Base-by-base conservation (phyloP, 2,113 vertebrate species). In the Anhinga rufa region DNA sequence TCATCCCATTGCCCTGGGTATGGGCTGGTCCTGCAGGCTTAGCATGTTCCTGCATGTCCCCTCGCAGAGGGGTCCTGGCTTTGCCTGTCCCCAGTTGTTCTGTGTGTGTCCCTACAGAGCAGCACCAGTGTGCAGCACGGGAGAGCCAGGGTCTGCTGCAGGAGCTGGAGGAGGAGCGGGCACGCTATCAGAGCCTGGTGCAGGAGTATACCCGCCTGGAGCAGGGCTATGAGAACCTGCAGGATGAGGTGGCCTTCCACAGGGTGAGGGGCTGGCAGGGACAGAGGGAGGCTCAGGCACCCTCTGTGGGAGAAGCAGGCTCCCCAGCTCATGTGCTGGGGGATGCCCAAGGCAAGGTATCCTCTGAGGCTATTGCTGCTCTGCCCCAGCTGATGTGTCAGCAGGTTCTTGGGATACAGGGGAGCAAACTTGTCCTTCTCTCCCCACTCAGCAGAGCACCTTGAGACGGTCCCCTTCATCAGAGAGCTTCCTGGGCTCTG, bases 211-310 rank as follows among this genome's bases (percentile, higher is more conserved):
- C 97, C 46, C 96, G 96, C n/a, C 96, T 98, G 95, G 98, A 98
- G 97, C 98, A 98, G 95, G 96, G 98, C 98, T 98, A 97, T 0
- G 98, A 98, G 95, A 98, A 98, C 96, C 97, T 98, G 75, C 65
- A 72, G 55, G 98, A 98, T 10, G 98, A 98, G 96, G 97, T 96
- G 94, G 91, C 97, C 65, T 97, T 98, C 64, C 90, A 97, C 14
- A 98, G 98, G 98, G 98, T 98, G 87, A 82, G 77, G 13, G 28
- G 17, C 34, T 17, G 55, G 18, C 10, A 4, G 25, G 64, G 29
- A 9, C 12, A 1, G 0, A 0, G 36, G 22, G 38, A 22, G n/a
- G 32, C n/a, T 44, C 12, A 1, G 7, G 24, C 12, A 46, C 10
- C 7, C 10, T 9, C 8, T 36, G 21, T 1, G 15, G 32, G 76